Conservation (phyloP, 2,113 vertebrate species). For the Microcebus murinus region DNA sequence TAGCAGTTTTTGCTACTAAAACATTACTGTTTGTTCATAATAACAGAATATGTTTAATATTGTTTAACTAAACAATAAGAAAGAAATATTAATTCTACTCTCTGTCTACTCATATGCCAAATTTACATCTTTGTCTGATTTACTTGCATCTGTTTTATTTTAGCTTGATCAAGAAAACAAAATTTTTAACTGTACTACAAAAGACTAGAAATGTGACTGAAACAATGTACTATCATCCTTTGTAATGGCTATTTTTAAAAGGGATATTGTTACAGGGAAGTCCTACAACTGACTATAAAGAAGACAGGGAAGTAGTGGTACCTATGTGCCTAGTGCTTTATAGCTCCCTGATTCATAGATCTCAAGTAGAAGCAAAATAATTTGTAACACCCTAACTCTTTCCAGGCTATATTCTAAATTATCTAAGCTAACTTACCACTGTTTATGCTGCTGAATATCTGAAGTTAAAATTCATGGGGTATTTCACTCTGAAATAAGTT, state of each 20-base stretch:
- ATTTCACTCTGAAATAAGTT: conserved; percentile 3
- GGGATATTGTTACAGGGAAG: background rate
- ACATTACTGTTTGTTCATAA: background rate
- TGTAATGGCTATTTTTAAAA: background rate
- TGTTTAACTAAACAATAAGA: conserved; percentile 35
- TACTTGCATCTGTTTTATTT: conserved; percentile 66
- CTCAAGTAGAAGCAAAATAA: background rate
- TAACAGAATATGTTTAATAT: conserved; percentile 40
- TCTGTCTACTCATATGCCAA: background rate
- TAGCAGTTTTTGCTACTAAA: background rate
- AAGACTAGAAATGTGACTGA: conserved; percentile 42
- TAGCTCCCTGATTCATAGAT: background rate
- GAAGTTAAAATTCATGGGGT: background rate
- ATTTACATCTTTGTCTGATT: conserved; percentile 63
- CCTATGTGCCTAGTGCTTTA: background rate
- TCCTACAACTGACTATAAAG: background rate
- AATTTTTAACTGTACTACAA: conserved; percentile 14
- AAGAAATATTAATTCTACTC: conserved; percentile 26
- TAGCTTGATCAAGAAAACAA: conserved; percentile 54
- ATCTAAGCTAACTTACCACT: background rate
- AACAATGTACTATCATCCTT: background rate
- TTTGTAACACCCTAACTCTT: background rate
- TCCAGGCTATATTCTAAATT: background rate
- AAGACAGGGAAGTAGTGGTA: background rate
- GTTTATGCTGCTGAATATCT: background rate